Evolutionary conservation across 64 coral and sea anemone genomes (phyloP).

Genomic region (Catalaphyllia jardinei): DNA sequence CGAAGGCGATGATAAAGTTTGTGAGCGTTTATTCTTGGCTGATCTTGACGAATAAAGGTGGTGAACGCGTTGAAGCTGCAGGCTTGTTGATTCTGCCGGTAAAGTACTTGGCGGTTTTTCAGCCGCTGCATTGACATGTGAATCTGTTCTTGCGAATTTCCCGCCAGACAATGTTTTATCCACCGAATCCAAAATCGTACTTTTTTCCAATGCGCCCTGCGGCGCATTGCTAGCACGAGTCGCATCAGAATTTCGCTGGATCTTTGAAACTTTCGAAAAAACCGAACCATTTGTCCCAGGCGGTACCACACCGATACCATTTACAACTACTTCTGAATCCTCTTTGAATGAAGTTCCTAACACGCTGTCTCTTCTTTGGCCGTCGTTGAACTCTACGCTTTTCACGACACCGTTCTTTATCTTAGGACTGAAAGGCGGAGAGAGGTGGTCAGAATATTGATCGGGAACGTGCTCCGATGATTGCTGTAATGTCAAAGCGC

Average conservation of each 20-base stretch:
- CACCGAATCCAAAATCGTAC: background rate
- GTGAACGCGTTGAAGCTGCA: background rate
- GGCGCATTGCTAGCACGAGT: background rate
- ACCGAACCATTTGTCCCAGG: background rate
- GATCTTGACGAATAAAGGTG: constrained; percentile 38
- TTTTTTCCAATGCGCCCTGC: background rate
- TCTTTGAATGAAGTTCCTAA: background rate
- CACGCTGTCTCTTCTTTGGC: background rate
- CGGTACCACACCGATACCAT: background rate
- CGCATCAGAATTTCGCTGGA: background rate
- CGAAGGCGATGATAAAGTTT: constrained; percentile 6
- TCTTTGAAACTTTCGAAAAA: background rate
- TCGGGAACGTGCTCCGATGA: background rate
- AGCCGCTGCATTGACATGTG: background rate
- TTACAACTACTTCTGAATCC: background rate
- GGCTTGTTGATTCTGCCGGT: background rate
- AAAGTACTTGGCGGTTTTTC: background rate
- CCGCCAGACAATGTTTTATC: background rate
- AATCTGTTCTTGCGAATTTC: background rate
- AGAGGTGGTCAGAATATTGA: constrained; percentile 6
- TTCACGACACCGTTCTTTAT: constrained; percentile 19
- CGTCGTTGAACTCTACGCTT: background rate
- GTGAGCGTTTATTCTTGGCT: constrained; percentile 5
- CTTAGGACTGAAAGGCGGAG: background rate
- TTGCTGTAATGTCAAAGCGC: constrained; percentile 40